Conservation (phyloP, 2,797 vertebrate species). For the Oreortyx pictus region DNA sequence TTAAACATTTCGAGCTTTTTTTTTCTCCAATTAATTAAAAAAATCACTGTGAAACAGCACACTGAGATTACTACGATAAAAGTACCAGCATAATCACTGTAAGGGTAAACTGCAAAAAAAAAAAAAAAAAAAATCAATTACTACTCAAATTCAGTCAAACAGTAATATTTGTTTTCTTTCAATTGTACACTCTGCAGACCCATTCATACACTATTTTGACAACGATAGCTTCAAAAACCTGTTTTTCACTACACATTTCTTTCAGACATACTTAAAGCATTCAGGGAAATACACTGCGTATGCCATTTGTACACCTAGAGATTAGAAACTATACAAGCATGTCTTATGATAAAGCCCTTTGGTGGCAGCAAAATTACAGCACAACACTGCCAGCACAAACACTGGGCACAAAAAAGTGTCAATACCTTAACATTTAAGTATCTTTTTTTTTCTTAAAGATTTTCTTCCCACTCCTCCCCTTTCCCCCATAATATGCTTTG, state of each 20-base stretch:
- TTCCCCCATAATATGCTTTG: conserved; percentile 77
- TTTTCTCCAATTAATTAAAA: background rate
- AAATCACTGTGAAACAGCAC: background rate
- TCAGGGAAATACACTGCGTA: background rate
- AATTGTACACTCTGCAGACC: background rate
- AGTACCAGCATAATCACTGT: background rate
- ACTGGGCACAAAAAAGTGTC: background rate
- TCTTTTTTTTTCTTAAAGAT: background rate
- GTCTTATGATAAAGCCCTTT: background rate
- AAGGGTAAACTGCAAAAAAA: background rate
- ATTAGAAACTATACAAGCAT: background rate
- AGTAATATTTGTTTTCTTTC: background rate
- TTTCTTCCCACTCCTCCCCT: conserved; percentile 68
- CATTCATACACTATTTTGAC: background rate
- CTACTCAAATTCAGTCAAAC: background rate
- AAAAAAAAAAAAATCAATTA: background rate
- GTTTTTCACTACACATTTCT: background rate
- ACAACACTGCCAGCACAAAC: background rate
- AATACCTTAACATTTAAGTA: background rate
- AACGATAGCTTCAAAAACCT: background rate
- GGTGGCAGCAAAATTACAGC: background rate
- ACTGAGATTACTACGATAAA: background rate
- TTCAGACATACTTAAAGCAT: background rate
- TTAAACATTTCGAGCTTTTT: background rate
- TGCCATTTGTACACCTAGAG: background rate